Percentiles rank a stretch among this genome's conserved stretches.
Conservation (phyloP, 2,113 vertebrate genomes). For the Corythornis vintsioides region DNA sequence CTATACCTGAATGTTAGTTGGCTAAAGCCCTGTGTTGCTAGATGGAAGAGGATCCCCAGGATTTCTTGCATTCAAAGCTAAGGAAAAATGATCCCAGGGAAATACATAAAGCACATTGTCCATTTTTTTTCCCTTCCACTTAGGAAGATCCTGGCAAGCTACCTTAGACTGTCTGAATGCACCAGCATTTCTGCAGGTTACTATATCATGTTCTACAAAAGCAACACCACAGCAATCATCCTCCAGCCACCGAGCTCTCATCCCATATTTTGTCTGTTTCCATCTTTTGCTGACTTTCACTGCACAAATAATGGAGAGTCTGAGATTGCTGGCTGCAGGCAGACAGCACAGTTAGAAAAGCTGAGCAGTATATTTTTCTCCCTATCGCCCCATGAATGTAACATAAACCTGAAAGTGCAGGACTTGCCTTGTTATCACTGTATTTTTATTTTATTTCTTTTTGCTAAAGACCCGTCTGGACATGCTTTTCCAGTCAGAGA, state of each 20-base stretch:
- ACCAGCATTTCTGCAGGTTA: neutral
- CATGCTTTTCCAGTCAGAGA: constrained; percentile 18
- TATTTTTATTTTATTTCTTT: neutral
- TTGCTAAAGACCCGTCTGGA: neutral
- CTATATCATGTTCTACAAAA: neutral
- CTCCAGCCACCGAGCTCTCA: neutral
- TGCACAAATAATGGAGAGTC: constrained; percentile 15
- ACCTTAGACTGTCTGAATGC: neutral
- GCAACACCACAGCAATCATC: constrained; percentile 57
- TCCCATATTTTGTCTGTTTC: constrained; percentile 62
- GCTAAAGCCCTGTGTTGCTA: constrained; percentile 12
- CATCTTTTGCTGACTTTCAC: constrained; percentile 44
- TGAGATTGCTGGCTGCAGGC: constrained; percentile 43
- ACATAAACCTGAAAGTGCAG: constrained; percentile 22
- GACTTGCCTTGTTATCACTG: neutral
- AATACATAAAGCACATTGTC: constrained; percentile 15
- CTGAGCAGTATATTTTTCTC: neutral
- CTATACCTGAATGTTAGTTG: constrained; percentile 12
- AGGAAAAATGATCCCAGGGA: neutral
- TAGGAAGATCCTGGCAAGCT: constrained; percentile 1
- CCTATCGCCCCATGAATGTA: neutral
- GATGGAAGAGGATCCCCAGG: constrained; percentile 53
- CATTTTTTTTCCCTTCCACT: neutral
- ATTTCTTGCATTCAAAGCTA: constrained; percentile 6
- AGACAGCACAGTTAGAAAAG: neutral